A percentile compares a stretch with the other conserved stretches of the same genome.
Evolutionary conservation across 2,888 invertebrate genomes (phyloP).

Genomic region (Drosophila formosana): DNA sequence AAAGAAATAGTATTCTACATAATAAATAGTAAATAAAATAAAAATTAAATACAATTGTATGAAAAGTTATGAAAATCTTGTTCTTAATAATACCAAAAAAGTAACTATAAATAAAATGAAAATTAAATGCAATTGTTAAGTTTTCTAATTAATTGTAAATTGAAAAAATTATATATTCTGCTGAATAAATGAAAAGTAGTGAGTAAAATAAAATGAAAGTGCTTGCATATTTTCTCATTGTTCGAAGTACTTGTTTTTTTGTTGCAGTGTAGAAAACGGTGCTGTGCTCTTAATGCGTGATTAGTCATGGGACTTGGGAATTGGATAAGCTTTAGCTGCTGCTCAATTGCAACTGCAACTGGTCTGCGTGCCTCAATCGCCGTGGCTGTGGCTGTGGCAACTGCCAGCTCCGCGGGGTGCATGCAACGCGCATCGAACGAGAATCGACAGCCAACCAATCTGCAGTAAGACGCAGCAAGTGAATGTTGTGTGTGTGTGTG

Average conservation of each 20-base stretch:
- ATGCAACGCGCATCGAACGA: conserved; percentile 14
- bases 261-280: conserved; percentile 2
- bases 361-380: conserved; percentile 14
- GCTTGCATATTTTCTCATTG: neutral
- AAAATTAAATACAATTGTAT: too few species aligned
- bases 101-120: too few species aligned
- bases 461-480: neutral
- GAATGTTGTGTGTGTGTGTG: conserved; percentile 9
- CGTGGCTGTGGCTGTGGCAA: conserved; percentile 3
- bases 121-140: too few species aligned
- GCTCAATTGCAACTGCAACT: conserved; percentile 5
- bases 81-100: too few species aligned
- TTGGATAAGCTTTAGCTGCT: conserved; percentile 13
- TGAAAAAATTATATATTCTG: too few species aligned
- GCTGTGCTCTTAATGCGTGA: conserved; percentile 16
- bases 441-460: conserved; percentile 32
- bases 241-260: neutral
- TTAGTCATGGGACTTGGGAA: conserved; percentile 37
- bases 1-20: too few species aligned
- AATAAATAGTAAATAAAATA: too few species aligned
- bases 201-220: too few species aligned
- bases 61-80: too few species aligned
- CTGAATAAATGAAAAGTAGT: too few species aligned
- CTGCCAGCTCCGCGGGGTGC: conserved; percentile 45
- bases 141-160: too few species aligned